Evolutionary conservation across 64 coral and sea anemone species (phyloP).

Genomic region (Platygyra sinensis): DNA sequence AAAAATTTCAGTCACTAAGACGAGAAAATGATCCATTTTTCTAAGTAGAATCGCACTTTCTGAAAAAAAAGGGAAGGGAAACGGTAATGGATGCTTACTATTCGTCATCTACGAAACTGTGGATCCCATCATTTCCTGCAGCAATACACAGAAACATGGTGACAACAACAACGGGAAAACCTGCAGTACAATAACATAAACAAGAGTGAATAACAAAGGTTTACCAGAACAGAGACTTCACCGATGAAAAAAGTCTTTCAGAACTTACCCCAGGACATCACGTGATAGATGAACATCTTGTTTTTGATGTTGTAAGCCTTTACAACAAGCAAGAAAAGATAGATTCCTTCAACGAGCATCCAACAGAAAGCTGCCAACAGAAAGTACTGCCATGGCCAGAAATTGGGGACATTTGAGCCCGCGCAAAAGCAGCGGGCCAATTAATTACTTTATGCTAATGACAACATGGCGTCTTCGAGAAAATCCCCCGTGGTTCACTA

Average conservation of each 20-base stretch:
- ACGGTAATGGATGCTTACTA: not conserved
- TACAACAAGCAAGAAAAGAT: slow-evolving; percentile 9
- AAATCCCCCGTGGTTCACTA: no score
- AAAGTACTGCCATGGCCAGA: slow-evolving; percentile 64
- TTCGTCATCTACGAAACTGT: slow-evolving; percentile 6
- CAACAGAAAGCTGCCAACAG: slow-evolving; percentile 51
- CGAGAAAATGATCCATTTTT: no score
- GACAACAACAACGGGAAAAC: not conserved
- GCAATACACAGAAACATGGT: not conserved
- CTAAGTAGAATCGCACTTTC: not conserved
- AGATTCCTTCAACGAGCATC: slow-evolving; percentile 22
- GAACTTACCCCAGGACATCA: slow-evolving; percentile 45
- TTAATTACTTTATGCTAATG: no score
- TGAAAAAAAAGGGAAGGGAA: not conserved
- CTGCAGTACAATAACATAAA: not conserved
- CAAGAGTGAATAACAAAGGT: not conserved
- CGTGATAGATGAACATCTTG: slow-evolving; percentile 28
- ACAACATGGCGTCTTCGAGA: no score
- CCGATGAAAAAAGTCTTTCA: not conserved
- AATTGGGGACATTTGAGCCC: no score
- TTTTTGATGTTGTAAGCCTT: slow-evolving; percentile 57
- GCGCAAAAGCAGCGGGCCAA: no score
- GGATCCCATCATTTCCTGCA: not conserved
- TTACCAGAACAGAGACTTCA: not conserved
- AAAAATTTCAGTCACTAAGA: not conserved